These are phyloP conservation scores for Oryzias sinensis DNA, from an alignment of 2,797 vertebrate genomes.

Conservation along the genomic window DNA sequence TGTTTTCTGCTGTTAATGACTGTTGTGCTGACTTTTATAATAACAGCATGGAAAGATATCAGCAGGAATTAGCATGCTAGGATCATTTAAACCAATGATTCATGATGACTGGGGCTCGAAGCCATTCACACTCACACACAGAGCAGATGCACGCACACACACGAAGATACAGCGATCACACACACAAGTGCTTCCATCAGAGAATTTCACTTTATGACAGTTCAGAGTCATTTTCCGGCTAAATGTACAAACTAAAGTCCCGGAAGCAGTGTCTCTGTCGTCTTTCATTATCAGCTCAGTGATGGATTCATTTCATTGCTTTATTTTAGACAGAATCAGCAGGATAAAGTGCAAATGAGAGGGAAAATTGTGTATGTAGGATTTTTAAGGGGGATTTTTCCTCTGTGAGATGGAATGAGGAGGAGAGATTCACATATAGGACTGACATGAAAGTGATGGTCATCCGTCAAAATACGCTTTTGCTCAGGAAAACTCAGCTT, in stretches of 20 bases:
- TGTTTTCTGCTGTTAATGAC: constrained; percentile 70
- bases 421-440: constrained; percentile 18
- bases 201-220: constrained; percentile 61
- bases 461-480: constrained; percentile 21
- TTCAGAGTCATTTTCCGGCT: constrained; percentile 63
- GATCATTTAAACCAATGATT: constrained; percentile 75
- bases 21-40: constrained; percentile 73
- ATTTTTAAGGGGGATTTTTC: constrained; percentile 28
- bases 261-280: constrained; percentile 52
- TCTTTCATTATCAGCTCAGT: constrained; percentile 57
- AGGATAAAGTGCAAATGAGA: constrained; percentile 50
- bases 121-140: constrained; percentile 40
- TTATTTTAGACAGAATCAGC: constrained; percentile 51
- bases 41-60: constrained; percentile 71
- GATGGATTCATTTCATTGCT: constrained; percentile 57
- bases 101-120: constrained; percentile 65
- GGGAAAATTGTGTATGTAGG: constrained; percentile 28
- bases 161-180: constrained; percentile 21
- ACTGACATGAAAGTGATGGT: constrained; percentile 15
- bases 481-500: constrained; percentile 15
- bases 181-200: constrained; percentile 42
- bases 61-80: constrained; percentile 74
- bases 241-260: constrained; percentile 67
- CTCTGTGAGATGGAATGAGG: constrained; percentile 22
- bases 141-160: constrained; percentile 12